These are phyloP conservation scores for Ancistrus triradiatus DNA, from an alignment of 2,113 vertebrate species.

Conservation along the genomic window DNA sequence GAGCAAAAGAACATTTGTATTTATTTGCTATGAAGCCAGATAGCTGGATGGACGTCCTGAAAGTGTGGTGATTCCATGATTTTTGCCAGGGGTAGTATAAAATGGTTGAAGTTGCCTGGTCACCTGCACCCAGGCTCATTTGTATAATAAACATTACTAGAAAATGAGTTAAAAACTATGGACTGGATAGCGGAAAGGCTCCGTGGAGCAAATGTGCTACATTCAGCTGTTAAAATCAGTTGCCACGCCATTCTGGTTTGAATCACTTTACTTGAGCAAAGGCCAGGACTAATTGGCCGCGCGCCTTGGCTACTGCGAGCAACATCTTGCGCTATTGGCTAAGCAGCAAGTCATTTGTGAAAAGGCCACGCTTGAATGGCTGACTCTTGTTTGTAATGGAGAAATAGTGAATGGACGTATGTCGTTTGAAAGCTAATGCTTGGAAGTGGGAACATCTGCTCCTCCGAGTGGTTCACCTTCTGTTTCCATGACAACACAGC, in stretches of 20 bases:
- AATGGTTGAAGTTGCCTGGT: too few species aligned
- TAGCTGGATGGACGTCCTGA: too few species aligned
- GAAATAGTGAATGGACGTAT: slow-evolving; percentile 8
- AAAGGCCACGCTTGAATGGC: slow-evolving; percentile 13
- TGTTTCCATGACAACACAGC: slow-evolving; percentile 65
- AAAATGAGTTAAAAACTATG: slow-evolving; percentile 24
- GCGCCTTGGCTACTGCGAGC: slow-evolving; percentile 16
- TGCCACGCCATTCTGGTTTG: slow-evolving; percentile 28
- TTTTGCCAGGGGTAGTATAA: too few species aligned
- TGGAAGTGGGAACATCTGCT: slow-evolving; percentile 19
- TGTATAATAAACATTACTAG: not conserved
- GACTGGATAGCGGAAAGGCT: not conserved
- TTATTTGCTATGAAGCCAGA: too few species aligned
- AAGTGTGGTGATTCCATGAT: too few species aligned
- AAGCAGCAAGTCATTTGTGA: slow-evolving; percentile 23
- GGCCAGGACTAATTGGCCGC: slow-evolving; percentile 30
- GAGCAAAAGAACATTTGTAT: too few species aligned
- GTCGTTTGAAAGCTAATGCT: slow-evolving; percentile 16
- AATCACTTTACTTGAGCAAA: slow-evolving; percentile 29
- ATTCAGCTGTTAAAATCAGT: slow-evolving; percentile 31
- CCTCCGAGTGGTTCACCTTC: slow-evolving; percentile 39
- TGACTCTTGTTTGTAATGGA: slow-evolving; percentile 10
- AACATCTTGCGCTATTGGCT: slow-evolving; percentile 29
- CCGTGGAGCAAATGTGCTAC: slow-evolving; percentile 18
- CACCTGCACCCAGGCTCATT: slow-evolving; percentile 8